Percentiles rank a stretch among this genome's conserved stretches.
Evolutionary conservation across 2,888 invertebrate genomes (phyloP).

Genomic region (Rosalia funebris): DNA sequence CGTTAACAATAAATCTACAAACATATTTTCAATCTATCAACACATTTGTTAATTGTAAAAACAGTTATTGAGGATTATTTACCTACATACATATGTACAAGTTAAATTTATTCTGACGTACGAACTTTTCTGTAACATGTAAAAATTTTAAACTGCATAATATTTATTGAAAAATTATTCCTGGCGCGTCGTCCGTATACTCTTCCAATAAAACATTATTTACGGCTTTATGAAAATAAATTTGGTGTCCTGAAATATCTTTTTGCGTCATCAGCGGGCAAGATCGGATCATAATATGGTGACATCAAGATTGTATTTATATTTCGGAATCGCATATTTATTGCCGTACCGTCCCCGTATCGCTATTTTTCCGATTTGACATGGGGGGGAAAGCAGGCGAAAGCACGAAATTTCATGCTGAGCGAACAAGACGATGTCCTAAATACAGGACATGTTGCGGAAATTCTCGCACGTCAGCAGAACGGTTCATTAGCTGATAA

Average conservation of each 20-base stretch:
- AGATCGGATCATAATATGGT: slow-evolving; percentile 36
- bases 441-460: too few species aligned
- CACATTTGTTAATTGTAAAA: too few species aligned
- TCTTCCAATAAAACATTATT: slow-evolving; percentile 41
- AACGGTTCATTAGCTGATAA: too few species aligned
- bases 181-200: slow-evolving; percentile 34
- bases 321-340: background rate
- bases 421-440: too few species aligned
- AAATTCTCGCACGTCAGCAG: too few species aligned
- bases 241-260: slow-evolving; percentile 37
- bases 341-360: background rate
- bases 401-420: too few species aligned
- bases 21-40: too few species aligned
- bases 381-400: too few species aligned
- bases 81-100: background rate
- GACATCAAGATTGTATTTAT: slow-evolving; percentile 31
- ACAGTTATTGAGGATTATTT: background rate
- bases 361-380: background rate
- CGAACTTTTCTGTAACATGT: background rate
- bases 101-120: background rate
- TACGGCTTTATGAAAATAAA: slow-evolving; percentile 42
- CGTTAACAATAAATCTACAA: too few species aligned
- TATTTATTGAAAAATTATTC: slow-evolving; percentile 33
- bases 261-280: slow-evolving; percentile 37
- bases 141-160: background rate